phyloP scores from a whole-genome alignment of 2,797 vertebrate species.

The Potorous gilbertii region DNA sequence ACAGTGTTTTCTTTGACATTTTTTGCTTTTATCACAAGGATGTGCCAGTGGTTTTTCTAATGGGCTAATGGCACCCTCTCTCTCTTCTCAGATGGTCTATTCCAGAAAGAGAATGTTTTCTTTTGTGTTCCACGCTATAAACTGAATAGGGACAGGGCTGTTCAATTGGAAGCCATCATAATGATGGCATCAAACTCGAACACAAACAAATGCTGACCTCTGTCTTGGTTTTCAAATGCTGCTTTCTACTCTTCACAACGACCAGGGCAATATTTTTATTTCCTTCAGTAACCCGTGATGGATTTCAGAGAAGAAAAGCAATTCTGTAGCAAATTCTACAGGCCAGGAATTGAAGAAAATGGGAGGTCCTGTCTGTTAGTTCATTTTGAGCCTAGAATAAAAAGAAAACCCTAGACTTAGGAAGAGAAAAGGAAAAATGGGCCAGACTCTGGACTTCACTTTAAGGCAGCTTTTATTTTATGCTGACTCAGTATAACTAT shows the following conservation, averaged over 20 bases:
- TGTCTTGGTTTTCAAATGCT: conserved; percentile 68
- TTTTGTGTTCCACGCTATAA: conserved; percentile 59
- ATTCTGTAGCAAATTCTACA: conserved; percentile 67
- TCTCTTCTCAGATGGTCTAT: conserved; percentile 35
- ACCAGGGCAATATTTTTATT: conserved; percentile 73
- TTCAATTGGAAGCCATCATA: conserved; percentile 67
- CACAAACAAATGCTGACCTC: conserved; percentile 73
- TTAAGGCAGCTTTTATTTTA: conserved; percentile 55
- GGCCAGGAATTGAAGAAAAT: conserved; percentile 79
- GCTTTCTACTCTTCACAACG: conserved; percentile 56
- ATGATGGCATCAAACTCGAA: conserved; percentile 61
- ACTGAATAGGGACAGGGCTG: conserved; percentile 23
- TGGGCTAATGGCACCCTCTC: conserved; percentile 48
- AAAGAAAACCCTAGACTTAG: conserved; percentile 61
- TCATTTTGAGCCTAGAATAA: conserved; percentile 65
- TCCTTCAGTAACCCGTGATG: conserved; percentile 68
- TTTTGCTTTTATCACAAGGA: conserved; percentile 41
- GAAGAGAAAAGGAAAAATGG: conserved; percentile 66
- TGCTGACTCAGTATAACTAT: conserved; percentile 60
- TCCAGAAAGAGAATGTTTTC: conserved; percentile 62
- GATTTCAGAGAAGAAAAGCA: conserved; percentile 75
- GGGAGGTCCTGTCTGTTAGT: conserved; percentile 73
- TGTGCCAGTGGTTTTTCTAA: conserved; percentile 57
- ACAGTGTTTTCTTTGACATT: conserved; percentile 28
- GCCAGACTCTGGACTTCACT: conserved; percentile 40